Conservation (phyloP, 2,888 invertebrate genomes). For the Ichneumon xanthorius region DNA sequence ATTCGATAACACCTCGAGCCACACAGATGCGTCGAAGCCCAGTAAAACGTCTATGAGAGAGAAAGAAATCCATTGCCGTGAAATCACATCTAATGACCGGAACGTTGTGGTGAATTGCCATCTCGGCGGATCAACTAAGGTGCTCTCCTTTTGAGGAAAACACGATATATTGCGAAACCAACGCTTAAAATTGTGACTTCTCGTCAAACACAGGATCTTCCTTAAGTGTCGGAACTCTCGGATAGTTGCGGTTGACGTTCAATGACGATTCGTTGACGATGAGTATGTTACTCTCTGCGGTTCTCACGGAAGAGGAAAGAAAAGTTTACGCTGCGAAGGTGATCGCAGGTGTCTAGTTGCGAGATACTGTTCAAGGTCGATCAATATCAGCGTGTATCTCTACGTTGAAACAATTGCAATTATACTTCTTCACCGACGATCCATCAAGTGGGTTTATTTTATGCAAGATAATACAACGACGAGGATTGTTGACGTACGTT, state of each 20-base stretch:
- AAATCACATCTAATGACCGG: not conserved
- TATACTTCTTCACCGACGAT: not conserved
- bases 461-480: not conserved
- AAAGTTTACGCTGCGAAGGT: slow-evolving; percentile 58
- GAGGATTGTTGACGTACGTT: slow-evolving; percentile 15
- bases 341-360: slow-evolving; percentile 68
- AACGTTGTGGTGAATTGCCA: not conserved
- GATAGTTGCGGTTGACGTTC: slow-evolving; percentile 60
- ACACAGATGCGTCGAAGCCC: not conserved
- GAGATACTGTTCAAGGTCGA: slow-evolving; percentile 60
- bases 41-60: not conserved
- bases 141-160: slow-evolving; percentile 65
- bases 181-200: slow-evolving; percentile 29
- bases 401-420: slow-evolving; percentile 15
- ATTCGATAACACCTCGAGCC: not conserved
- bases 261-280: slow-evolving; percentile 74
- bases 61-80: slow-evolving; percentile 1
- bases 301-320: slow-evolving; percentile 80
- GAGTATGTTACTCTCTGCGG: slow-evolving; percentile 70
- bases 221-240: slow-evolving; percentile 14
- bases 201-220: slow-evolving; percentile 60
- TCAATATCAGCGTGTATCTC: slow-evolving; percentile 26
- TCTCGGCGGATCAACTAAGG: slow-evolving; percentile 38
- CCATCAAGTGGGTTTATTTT: not conserved
- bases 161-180: slow-evolving; percentile 71